Evolutionary conservation across 2,113 vertebrate species (phyloP).

Genomic region (Bostrychus sinensis): DNA sequence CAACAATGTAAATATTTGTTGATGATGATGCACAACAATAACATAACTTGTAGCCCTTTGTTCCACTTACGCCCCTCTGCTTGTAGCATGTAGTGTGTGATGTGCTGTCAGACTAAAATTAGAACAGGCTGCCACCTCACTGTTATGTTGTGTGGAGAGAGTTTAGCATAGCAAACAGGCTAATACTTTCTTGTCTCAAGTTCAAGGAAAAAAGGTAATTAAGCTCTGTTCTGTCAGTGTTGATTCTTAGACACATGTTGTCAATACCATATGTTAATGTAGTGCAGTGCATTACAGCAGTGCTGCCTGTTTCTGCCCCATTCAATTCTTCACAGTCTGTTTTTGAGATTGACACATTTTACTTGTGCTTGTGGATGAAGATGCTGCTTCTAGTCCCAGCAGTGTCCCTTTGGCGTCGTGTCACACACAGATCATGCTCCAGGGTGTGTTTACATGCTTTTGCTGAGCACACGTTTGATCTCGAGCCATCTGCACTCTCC

Average conservation of each 20-base stretch:
- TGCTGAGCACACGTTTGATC: conserved; percentile 58
- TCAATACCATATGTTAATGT: too few species aligned
- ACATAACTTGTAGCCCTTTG: conserved; percentile 1
- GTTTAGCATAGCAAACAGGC: conserved; percentile 12
- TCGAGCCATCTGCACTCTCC: conserved; percentile 45
- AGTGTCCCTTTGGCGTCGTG: conserved; percentile 36
- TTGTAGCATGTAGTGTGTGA: background rate
- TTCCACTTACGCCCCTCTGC: conserved; percentile 6
- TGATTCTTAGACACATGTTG: too few species aligned
- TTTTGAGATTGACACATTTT: background rate
- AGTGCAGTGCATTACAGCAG: too few species aligned
- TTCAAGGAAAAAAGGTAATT: too few species aligned
- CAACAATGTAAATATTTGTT: conserved; percentile 60
- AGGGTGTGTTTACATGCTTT: conserved; percentile 43
- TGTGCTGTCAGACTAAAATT: conserved; percentile 6
- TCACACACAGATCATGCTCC: conserved; percentile 20
- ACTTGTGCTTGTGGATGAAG: conserved; percentile 2
- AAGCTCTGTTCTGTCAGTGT: too few species aligned
- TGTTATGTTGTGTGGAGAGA: background rate
- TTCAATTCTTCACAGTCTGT: too few species aligned
- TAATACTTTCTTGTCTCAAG: background rate
- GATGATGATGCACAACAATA: conserved; percentile 24
- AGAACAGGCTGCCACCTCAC: background rate
- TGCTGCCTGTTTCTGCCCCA: too few species aligned
- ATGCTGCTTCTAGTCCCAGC: conserved; percentile 30